Evolutionary conservation across 2,113 vertebrate species (phyloP), one percentile per base, ranked within the genome.

Genomic region (Sceloporus tristichus): DNA sequence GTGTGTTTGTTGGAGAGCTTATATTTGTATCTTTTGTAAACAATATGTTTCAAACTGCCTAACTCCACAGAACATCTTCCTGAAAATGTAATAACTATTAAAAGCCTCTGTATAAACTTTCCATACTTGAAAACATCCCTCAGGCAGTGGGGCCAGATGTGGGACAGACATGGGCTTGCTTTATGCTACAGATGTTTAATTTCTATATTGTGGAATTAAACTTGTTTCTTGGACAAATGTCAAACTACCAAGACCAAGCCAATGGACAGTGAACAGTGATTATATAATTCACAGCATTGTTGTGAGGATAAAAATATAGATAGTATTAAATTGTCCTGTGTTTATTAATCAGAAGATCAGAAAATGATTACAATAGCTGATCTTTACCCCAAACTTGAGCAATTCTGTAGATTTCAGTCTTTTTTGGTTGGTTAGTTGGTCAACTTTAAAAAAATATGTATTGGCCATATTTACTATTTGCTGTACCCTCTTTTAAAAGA

Each of bases 161-260:
- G 16, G 29, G 78, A 48, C 42, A 70, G 48, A 4, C 54, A 75
- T 88, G 87, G 87, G 9, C 81, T 78, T 14, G n/a, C 48, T 84
- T 84, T 54, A 23, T 70, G 9, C 42, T 77, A 65, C 71, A 89
- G 79, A 82, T 89, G 73, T 89, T 89, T 40, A 13, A 59, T 80
- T 82, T 82, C 62, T 73, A 21, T 74, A 6, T 68, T 42, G 54
- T 59, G 34, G 42, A 87, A 59, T 40, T 80, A 73, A 68, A 18
- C 48, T 74, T 77, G 54, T n/a, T 81, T 80, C 66, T 73, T 54
- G 68, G 59, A 14, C 73, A 83, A 53, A 62, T 86, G 34, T 70
- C 73, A 68, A 77, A 29, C 77, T 88, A 42, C 73, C 81, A 70
- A 78, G 48, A 83, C 1, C 18, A 54, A 78, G 48, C 56, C 56